phyloP scores from a whole-genome alignment of 2,113 vertebrate species.

The Miniopterus natalensis region DNA sequence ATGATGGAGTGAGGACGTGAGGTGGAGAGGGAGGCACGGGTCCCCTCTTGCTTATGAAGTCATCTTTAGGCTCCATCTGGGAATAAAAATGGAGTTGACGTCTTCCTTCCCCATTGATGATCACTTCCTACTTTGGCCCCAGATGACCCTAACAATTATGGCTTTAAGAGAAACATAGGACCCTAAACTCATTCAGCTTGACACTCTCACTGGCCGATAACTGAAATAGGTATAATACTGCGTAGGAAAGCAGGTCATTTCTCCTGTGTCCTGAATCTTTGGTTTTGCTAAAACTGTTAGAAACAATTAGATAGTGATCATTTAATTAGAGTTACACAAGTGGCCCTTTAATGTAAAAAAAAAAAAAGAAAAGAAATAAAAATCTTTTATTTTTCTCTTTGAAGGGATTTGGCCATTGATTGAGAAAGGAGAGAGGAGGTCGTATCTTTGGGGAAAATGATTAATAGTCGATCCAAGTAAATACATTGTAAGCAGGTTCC shows the following conservation, averaged over 20 bases:
- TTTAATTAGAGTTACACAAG: slow-evolving; percentile 84
- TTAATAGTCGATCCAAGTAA: slow-evolving; percentile 76
- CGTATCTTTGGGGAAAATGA: slow-evolving; percentile 79
- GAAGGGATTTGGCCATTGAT: slow-evolving; percentile 81
- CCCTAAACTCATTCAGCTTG: background rate
- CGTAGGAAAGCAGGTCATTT: background rate
- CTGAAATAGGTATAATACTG: slow-evolving; percentile 74
- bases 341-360: slow-evolving; percentile 83
- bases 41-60: background rate
- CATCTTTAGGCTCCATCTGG: background rate
- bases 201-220: background rate
- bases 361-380: slow-evolving; percentile 85
- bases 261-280: slow-evolving; percentile 71
- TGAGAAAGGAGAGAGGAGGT: slow-evolving; percentile 78
- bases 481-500: slow-evolving; percentile 83
- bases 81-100: background rate
- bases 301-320: slow-evolving; percentile 82
- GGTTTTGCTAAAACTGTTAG: slow-evolving; percentile 81
- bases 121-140: background rate
- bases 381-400: slow-evolving; percentile 85
- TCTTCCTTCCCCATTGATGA: background rate
- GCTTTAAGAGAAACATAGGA: background rate
- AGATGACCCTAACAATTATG: background rate
- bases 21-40: background rate
- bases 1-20: background rate